Conservation (phyloP, 2,888 invertebrate species). For the Tethea ocularis region DNA sequence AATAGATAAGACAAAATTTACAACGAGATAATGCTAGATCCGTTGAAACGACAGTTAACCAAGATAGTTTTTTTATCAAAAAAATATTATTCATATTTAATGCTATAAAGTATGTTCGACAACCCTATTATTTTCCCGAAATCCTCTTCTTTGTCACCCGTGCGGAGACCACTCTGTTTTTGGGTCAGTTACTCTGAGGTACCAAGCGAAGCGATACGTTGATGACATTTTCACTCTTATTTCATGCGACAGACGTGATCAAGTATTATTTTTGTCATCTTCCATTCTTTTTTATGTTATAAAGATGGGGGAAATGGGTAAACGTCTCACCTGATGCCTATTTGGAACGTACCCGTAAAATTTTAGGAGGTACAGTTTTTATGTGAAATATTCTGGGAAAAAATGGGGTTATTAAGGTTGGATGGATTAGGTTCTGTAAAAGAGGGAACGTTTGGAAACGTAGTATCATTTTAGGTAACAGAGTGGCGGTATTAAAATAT, state of each 20-base stretch:
- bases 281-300: conserved; percentile 1
- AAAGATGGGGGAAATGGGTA: conserved; percentile 1
- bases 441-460: not conserved
- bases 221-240: conserved; percentile 35
- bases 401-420: not conserved
- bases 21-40: no score
- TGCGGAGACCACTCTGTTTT: conserved; percentile 41
- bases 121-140: conserved; percentile 11
- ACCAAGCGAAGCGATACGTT: conserved; percentile 37
- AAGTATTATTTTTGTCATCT: conserved; percentile 15
- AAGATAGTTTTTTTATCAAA: not conserved
- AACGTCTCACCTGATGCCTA: conserved; percentile 6
- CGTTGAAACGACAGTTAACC: no score
- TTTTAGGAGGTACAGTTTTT: conserved; percentile 5
- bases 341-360: conserved; percentile 9
- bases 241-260: conserved; percentile 25
- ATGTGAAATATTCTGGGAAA: not conserved
- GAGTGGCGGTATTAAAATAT: not conserved
- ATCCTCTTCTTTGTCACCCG: conserved; percentile 27
- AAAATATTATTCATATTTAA: not conserved
- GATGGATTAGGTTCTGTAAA: conserved; percentile 2
- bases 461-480: not conserved
- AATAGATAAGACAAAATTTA: no score
- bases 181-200: conserved; percentile 53
- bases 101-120: not conserved